Base-by-base conservation (phyloP, 2,797 vertebrate species). In the Leuciscus waleckii region DNA sequence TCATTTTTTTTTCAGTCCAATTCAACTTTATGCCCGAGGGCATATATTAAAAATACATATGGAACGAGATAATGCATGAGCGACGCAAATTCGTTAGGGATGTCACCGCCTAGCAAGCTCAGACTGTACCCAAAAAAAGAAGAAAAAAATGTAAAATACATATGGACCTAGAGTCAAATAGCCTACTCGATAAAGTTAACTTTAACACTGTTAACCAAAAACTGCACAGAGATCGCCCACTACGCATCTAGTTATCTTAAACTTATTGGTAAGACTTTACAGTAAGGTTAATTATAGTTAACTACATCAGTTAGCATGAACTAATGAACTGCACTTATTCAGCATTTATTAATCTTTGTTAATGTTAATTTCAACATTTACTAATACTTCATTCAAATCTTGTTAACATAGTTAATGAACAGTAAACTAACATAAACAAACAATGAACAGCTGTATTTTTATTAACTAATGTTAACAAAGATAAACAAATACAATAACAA, bases 1-100 rank as follows among this genome's bases (percentile, higher is more conserved):
- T 29, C 29, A 29, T 29, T 92, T 88, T 93, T 87, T 93, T 93
- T 65, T 92, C 92, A 94, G 94, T 93, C 94, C 95, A 95, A 94
- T 95, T 96, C 94, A 94, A 95, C 94, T 94, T 95, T 93, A 94
- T 95, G 93, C 95, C 94, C 92, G 85, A 92, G 93, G 95, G 93
- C 93, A 95, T 94, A 95, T 95, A 95, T 95, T 95, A 95, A 95
- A 96, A 95, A 96, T 95, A 96, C 94, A 96, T 95, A 94, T 93
- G 93, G 92, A 93, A 92, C 90, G 90, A 95, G 94, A 95, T 94
- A 95, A 96, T 94, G 93, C 94, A 91, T 92, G 94, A 92, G 93
- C 93, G 90, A 94, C 92, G 92, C 93, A 94, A 93, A 95, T 94
- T 93, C 89, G 91, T 94, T 95, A 94, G 90, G 92, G 93, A 88